Evolutionary conservation across 2,797 vertebrate species (phyloP).

Genomic region (Gymnopithys bicolor): DNA sequence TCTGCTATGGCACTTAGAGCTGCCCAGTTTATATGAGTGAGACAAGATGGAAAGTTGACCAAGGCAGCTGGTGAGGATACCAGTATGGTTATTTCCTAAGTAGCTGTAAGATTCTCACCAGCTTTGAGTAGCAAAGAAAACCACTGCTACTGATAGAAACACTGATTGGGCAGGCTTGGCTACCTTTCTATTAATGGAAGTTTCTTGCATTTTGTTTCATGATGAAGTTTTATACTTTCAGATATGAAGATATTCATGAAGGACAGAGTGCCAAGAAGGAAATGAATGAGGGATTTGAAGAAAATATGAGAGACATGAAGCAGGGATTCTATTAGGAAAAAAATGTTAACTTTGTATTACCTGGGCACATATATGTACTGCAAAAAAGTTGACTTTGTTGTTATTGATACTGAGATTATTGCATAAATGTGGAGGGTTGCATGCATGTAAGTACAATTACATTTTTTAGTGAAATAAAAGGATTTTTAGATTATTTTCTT

Average conservation of each 20-base stretch:
- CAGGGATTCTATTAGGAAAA: neutral
- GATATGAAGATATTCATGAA: neutral
- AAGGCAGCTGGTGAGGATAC: neutral
- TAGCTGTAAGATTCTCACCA: fast-evolving
- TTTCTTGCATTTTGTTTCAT: fast-evolving
- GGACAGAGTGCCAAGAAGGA: neutral
- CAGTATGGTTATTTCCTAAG: neutral
- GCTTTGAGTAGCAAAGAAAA: neutral
- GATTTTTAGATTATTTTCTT: neutral
- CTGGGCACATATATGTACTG: fast-evolving
- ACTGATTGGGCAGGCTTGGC: neutral
- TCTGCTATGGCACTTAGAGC: neutral
- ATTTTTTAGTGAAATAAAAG: neutral
- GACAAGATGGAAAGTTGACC: neutral
- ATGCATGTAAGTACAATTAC: neutral
- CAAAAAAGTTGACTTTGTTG: neutral
- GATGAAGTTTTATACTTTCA: neutral
- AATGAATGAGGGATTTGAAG: neutral
- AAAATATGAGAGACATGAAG: neutral
- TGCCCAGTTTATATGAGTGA: fast-evolving
- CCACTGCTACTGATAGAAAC: neutral
- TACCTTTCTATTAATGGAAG: neutral
- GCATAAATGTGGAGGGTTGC: neutral
- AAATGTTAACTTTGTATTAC: neutral
- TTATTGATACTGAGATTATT: neutral